These are phyloP conservation scores for Parnassius apollo DNA, from an alignment of 2,888 invertebrate genomes.

Conservation along the genomic window DNA sequence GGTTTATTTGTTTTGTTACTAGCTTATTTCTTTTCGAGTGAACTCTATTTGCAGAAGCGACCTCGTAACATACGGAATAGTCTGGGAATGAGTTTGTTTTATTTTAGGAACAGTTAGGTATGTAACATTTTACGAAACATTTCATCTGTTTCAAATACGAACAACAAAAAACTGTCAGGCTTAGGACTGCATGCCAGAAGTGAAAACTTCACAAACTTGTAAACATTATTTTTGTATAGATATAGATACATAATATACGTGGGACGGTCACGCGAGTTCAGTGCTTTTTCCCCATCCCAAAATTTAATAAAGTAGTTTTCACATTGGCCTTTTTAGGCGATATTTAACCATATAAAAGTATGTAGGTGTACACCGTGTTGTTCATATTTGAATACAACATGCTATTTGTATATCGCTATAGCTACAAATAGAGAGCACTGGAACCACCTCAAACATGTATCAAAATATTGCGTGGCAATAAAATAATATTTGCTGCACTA, in stretches of 20 bases:
- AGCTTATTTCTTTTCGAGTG: constrained; percentile 65
- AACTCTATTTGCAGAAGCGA: constrained; percentile 67
- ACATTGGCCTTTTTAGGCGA: too few relatives aligned
- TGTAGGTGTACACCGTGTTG: not conserved
- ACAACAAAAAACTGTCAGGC: not conserved
- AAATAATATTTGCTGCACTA: constrained; percentile 2
- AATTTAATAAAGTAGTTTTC: too few relatives aligned
- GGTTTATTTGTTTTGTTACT: constrained; percentile 78
- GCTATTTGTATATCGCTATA: not conserved
- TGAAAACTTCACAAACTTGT: too few relatives aligned
- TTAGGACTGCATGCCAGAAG: too few relatives aligned
- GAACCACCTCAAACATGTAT: constrained; percentile 21
- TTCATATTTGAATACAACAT: not conserved
- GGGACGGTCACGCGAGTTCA: too few relatives aligned
- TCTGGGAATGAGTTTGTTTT: constrained; percentile 34
- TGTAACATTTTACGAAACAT: constrained; percentile 22
- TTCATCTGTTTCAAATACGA: constrained; percentile 4
- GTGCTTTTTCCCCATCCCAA: too few relatives aligned
- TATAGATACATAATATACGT: too few relatives aligned
- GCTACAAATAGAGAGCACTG: constrained; percentile 5
- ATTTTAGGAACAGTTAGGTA: constrained; percentile 30
- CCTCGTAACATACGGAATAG: constrained; percentile 54
- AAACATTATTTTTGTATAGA: too few relatives aligned
- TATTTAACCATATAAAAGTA: not conserved
- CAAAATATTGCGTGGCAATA: constrained; percentile 21